Conservation (phyloP, 2,888 invertebrate species). For the Trachelus troglodyta region DNA sequence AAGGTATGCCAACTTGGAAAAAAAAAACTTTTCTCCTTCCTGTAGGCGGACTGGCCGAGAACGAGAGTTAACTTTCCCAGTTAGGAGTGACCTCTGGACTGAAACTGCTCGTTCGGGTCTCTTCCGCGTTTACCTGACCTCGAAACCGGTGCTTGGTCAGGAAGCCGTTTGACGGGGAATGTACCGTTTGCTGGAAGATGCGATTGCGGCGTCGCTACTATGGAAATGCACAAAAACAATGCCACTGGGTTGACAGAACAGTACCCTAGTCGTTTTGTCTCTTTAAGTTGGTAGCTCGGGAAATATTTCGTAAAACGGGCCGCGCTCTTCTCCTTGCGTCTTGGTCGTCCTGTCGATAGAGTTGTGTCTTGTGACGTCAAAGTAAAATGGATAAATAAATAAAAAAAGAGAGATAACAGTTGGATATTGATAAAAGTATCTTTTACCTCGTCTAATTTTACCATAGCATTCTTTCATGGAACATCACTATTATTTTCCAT, state of each 20-base stretch:
- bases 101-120: not conserved
- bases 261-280: not conserved
- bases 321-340: not conserved
- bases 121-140: not conserved
- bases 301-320: not conserved
- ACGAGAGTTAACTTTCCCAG: not conserved
- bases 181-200: constrained; percentile 43
- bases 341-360: not conserved
- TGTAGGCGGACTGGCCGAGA: not conserved
- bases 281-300: not conserved
- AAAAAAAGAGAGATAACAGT: not conserved
- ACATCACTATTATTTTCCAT: not conserved
- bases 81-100: not conserved
- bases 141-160: constrained; percentile 4
- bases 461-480: not conserved
- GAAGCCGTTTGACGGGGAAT: constrained; percentile 31
- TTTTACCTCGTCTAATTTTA: not conserved
- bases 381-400: not conserved
- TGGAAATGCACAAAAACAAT: not conserved
- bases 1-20: not conserved
- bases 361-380: not conserved
- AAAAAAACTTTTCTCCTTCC: not conserved
- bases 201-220: constrained; percentile 13
- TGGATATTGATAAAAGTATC: not conserved
- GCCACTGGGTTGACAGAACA: not conserved